Evolutionary conservation across 1,140 invertebrate species (phyloP).

Genomic region (Magallana ariakensis): DNA sequence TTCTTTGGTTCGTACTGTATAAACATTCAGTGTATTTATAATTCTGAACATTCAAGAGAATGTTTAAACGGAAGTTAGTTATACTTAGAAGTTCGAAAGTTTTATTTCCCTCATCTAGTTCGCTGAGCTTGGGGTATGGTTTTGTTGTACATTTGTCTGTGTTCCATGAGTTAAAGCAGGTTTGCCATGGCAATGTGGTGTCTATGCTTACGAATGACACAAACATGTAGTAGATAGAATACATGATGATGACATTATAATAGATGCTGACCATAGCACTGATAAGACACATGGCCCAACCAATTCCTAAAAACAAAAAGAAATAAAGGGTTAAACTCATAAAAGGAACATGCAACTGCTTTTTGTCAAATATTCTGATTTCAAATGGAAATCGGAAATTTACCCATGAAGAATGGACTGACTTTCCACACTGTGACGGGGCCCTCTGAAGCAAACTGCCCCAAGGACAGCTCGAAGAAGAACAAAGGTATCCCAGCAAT

Average conservation of each 20-base stretch:
- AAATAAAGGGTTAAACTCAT: background rate
- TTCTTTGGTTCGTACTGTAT: background rate
- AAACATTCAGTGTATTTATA: too few relatives aligned
- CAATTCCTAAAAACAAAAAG: slow-evolving; percentile 67
- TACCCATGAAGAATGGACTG: slow-evolving; percentile 79
- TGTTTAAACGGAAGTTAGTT: too few relatives aligned
- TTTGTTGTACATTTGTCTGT: slow-evolving; percentile 58
- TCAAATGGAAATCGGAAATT: background rate
- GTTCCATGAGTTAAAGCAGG: slow-evolving; percentile 65
- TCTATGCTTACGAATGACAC: slow-evolving; percentile 72
- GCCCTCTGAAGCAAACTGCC: slow-evolving; percentile 79
- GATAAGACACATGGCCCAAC: slow-evolving; percentile 76
- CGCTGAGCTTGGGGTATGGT: slow-evolving; percentile 46
- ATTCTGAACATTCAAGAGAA: too few relatives aligned
- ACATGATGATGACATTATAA: slow-evolving; percentile 77
- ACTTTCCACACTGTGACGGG: slow-evolving; percentile 78
- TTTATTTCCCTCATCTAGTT: slow-evolving; percentile 41
- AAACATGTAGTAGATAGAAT: slow-evolving; percentile 78
- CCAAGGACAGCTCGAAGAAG: slow-evolving; percentile 79
- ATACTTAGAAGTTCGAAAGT: background rate
- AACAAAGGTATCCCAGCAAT: slow-evolving; percentile 82
- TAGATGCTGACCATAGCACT: slow-evolving; percentile 73
- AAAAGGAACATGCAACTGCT: too few relatives aligned
- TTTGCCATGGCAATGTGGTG: slow-evolving; percentile 69
- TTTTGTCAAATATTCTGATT: too few relatives aligned